Base-by-base conservation (phyloP, 2,888 invertebrate species). In the Dermolepida albohirtum region DNA sequence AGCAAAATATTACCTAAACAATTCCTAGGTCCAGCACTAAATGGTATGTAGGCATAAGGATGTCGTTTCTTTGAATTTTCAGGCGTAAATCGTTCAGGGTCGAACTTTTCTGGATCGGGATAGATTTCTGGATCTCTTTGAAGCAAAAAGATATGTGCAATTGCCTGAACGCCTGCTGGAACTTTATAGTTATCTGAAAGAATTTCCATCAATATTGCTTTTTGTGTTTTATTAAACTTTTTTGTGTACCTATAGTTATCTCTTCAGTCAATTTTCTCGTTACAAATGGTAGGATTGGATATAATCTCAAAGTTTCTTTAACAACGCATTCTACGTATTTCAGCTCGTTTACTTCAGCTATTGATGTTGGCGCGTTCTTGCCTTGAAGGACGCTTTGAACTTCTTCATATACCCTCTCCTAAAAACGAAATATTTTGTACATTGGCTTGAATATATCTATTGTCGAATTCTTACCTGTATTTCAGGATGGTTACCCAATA, bases 361-460 rank as follows among this genome's bases (percentile, higher is more conserved):
- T 49, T 10, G 57, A 14, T 47, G 44, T 47, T 11, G 66, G 66
- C 5, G 47, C 34, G 6, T 66, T 39, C 17, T 75, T 72, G 12
- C 70, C 72, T 16, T 74, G 72, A 29, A 78, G 76, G 27, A 79
- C 75, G 10, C 57, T 52, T 12, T 75, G 69, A 14, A 82, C 67
- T 74, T 83, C 83, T 67, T 79, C 76, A 34, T 74, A 72, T 5
- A 79, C 78, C 69, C 76, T 77, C 12, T 78, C 78, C 80, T 83
- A 70, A 5, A 73, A 52, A 40, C 5, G 12, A 5, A 52, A 16
- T 6, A 0, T n/a, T 54, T 40, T 11, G 7, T 17, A 22, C 22
- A 22, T n/a, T 4, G 22, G 22, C 1, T 22, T 34, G 4, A 34
- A 10, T 34, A 6, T 6, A 34, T 34, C 1, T 8, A 8, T 34